These are phyloP conservation scores for Nyctalus aviator DNA, from an alignment of 2,797 vertebrate species.

Conservation along the genomic window DNA sequence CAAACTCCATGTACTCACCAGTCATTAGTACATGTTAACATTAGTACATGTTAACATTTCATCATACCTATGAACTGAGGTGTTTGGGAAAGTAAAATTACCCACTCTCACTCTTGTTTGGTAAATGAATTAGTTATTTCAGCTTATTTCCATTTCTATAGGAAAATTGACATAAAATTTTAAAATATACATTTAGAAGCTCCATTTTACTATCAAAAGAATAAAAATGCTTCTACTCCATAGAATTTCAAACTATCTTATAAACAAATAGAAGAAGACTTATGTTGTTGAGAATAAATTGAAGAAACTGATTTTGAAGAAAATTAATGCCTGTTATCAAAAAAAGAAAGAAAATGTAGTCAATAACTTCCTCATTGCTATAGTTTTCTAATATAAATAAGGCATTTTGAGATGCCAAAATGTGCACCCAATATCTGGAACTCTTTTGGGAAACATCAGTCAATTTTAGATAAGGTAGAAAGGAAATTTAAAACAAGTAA, in stretches of 20 bases:
- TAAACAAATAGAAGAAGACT: constrained; percentile 10
- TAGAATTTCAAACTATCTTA: constrained; percentile 30
- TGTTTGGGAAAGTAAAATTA: background rate
- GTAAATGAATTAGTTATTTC: background rate
- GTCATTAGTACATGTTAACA: background rate
- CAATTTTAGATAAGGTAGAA: constrained; percentile 32
- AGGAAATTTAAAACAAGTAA: constrained; percentile 55
- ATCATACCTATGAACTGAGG: background rate
- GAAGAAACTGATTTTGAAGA: constrained; percentile 27
- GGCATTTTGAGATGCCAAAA: constrained; percentile 21
- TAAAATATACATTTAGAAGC: background rate
- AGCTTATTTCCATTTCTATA: constrained; percentile 23
- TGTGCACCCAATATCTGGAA: constrained; percentile 35
- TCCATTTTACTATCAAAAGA: constrained; percentile 51
- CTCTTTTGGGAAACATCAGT: background rate
- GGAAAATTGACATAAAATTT: background rate
- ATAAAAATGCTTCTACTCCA: constrained; percentile 16
- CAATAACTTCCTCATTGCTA: background rate
- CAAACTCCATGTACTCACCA: background rate
- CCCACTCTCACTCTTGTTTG: background rate
- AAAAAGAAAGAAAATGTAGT: constrained; percentile 50
- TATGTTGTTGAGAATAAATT: background rate
- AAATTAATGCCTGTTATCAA: constrained; percentile 26
- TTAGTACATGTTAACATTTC: background rate
- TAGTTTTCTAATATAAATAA: background rate